A percentile compares a stretch with the other conserved stretches of the same genome.
Conservation (phyloP, 1,140 invertebrate genomes). For the Campoletis sonorensis region DNA sequence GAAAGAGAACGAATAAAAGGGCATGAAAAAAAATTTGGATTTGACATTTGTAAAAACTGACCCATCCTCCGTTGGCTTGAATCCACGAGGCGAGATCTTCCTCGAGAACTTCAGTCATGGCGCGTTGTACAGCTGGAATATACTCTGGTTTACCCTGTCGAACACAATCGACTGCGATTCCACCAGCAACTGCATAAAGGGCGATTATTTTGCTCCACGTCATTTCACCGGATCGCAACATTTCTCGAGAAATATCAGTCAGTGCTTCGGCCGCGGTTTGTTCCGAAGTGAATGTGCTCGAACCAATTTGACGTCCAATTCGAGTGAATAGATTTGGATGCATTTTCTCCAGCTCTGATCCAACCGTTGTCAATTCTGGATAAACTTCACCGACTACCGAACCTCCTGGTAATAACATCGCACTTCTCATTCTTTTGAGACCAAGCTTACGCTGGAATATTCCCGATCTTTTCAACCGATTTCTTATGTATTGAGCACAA, state of each 20-base stretch:
- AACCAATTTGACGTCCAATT: slow-evolving; percentile 79
- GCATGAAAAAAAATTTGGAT: neutral
- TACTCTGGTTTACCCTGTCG: slow-evolving; percentile 82
- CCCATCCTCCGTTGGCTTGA: slow-evolving; percentile 85
- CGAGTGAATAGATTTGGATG: slow-evolving; percentile 81
- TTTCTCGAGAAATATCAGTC: slow-evolving; percentile 78
- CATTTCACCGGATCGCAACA: slow-evolving; percentile 78
- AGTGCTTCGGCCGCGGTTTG: slow-evolving; percentile 78
- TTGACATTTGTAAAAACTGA: slow-evolving; percentile 64
- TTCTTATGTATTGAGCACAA: slow-evolving; percentile 82
- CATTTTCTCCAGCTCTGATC: slow-evolving; percentile 81
- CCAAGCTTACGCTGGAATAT: slow-evolving; percentile 84
- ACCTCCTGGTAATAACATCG: slow-evolving; percentile 76
- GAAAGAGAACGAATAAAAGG: slow-evolving; percentile 22
- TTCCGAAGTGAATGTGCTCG: slow-evolving; percentile 77
- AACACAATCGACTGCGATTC: slow-evolving; percentile 84
- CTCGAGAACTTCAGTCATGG: slow-evolving; percentile 81
- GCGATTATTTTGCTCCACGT: slow-evolving; percentile 84
- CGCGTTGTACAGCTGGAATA: slow-evolving; percentile 79
- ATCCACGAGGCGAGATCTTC: slow-evolving; percentile 83
- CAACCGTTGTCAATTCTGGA: slow-evolving; percentile 77
- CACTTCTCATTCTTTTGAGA: slow-evolving; percentile 81
- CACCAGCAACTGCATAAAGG: slow-evolving; percentile 82
- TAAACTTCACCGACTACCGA: slow-evolving; percentile 79
- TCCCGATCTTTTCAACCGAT: slow-evolving; percentile 80